Evolutionary conservation across 2,888 invertebrate species (phyloP).

Genomic region (Merodon equestris): DNA sequence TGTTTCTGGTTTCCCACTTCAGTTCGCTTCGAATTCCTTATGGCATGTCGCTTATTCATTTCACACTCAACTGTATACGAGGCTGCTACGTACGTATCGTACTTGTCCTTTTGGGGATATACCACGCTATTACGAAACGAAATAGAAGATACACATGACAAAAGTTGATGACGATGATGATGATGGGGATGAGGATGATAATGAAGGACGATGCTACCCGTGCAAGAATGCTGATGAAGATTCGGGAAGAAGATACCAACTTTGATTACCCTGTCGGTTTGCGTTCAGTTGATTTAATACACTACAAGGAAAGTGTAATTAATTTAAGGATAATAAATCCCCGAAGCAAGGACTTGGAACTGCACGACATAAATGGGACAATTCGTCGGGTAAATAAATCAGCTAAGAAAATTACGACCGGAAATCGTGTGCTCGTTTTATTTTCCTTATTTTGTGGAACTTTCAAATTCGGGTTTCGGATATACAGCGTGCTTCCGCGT

Average conservation of each 20-base stretch:
- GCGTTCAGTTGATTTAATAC: conserved; percentile 61
- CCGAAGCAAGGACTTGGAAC: conserved; percentile 28
- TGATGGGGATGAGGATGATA: conserved; percentile 35
- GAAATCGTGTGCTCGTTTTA: conserved; percentile 1
- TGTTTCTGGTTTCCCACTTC: no score
- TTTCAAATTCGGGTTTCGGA: no score
- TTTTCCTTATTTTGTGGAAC: not conserved
- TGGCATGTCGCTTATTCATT: conserved; percentile 48
- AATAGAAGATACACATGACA: conserved; percentile 43
- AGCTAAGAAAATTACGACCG: conserved; percentile 39
- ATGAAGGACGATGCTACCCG: conserved; percentile 8
- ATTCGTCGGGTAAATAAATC: conserved; percentile 53
- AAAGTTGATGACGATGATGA: conserved; percentile 19
- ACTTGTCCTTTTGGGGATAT: conserved; percentile 40
- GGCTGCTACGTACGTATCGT: no score
- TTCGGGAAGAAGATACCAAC: conserved; percentile 36
- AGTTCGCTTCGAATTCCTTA: not conserved
- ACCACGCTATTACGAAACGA: conserved; percentile 44
- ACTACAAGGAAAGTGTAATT: conserved; percentile 60
- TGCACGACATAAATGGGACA: conserved; percentile 44
- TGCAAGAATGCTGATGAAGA: not conserved
- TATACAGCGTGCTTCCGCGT: no score
- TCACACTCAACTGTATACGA: no score
- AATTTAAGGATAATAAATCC: conserved; percentile 66
- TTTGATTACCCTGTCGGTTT: conserved; percentile 62